These are phyloP conservation scores for Chromis chromis DNA, from an alignment of 2,797 vertebrate genomes.

Conservation along the genomic window DNA sequence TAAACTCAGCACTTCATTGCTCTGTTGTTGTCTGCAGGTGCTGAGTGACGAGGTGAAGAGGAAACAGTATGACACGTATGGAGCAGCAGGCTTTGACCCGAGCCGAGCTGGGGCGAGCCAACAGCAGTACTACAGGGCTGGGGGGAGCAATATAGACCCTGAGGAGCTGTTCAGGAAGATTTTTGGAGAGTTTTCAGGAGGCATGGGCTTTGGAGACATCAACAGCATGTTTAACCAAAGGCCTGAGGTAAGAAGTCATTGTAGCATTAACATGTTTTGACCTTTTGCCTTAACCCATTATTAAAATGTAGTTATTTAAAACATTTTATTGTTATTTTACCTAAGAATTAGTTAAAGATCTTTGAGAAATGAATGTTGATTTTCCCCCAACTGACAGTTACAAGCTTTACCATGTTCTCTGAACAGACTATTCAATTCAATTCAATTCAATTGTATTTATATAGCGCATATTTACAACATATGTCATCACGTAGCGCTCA, in stretches of 20 bases:
- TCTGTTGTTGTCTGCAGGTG: constrained; percentile 80
- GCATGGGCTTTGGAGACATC: constrained; percentile 87
- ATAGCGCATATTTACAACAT: no score
- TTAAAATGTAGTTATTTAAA: not conserved
- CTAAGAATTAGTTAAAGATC: not conserved
- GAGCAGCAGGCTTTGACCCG: constrained; percentile 86
- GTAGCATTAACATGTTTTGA: not conserved
- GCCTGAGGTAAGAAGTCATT: constrained; percentile 61
- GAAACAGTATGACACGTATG: constrained; percentile 92
- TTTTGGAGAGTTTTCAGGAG: constrained; percentile 92
- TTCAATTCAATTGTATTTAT: no score
- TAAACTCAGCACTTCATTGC: not conserved
- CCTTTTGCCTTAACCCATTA: not conserved
- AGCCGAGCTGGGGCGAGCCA: constrained; percentile 68
- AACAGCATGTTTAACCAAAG: constrained; percentile 88
- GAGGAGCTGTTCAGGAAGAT: constrained; percentile 97
- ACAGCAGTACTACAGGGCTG: constrained; percentile 88
- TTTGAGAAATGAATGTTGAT: not conserved
- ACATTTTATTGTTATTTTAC: not conserved
- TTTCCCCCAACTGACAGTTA: no score
- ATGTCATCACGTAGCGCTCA: no score
- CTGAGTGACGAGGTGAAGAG: constrained; percentile 93
- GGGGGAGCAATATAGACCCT: constrained; percentile 85
- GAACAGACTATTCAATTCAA: no score
- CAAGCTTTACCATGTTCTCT: no score